phyloP scores from a whole-genome alignment of 2,113 vertebrate species.

The Pipra filicauda region DNA sequence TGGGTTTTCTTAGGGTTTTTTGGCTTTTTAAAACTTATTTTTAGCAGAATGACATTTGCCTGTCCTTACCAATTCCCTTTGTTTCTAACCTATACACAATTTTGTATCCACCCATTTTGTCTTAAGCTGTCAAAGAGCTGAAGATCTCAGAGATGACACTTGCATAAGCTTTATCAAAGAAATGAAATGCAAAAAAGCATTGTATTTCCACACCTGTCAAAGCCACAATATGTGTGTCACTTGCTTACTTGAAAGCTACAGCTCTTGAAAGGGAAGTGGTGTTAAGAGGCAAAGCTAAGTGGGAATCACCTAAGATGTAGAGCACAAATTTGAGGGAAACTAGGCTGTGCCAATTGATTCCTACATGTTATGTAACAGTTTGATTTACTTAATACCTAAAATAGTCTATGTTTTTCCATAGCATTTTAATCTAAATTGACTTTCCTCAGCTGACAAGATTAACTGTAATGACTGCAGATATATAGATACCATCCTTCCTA shows the following conservation, averaged over 20 bases:
- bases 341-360: background rate
- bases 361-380: background rate
- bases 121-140: background rate
- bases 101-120: background rate
- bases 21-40: background rate
- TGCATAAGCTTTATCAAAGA: background rate
- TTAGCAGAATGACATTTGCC: background rate
- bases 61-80: background rate
- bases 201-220: background rate
- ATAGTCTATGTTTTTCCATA: background rate
- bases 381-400: background rate
- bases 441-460: background rate
- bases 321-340: background rate
- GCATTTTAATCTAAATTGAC: background rate
- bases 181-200: background rate
- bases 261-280: background rate
- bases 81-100: background rate
- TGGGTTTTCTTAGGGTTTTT: background rate
- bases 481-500: background rate
- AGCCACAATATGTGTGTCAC: rapidly evolving
- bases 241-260: background rate
- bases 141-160: background rate
- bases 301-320: background rate
- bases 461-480: background rate
- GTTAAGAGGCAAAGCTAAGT: background rate